Evolutionary conservation across 2,888 invertebrate genomes (phyloP).

Genomic region (Lordiphosa andalusiaca): DNA sequence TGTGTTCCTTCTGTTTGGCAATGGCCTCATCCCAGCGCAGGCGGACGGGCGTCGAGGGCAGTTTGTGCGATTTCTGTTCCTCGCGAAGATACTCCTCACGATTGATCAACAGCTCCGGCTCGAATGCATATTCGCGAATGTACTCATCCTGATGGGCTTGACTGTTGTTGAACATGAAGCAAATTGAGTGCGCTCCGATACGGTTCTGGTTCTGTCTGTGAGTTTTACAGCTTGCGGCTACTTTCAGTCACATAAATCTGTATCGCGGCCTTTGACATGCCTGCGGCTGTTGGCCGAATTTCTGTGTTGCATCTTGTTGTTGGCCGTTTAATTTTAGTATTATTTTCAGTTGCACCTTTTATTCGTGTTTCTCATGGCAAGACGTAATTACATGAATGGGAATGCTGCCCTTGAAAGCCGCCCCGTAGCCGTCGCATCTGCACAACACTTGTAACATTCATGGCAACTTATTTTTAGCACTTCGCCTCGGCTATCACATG

Average conservation of each 20-base stretch:
- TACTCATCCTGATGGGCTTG: conserved; percentile 76
- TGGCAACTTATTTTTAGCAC: conserved; percentile 59
- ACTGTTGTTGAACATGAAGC: conserved; percentile 74
- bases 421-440: conserved; percentile 29
- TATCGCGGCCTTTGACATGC: conserved; percentile 71
- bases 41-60: conserved; percentile 60
- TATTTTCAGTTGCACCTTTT: conserved; percentile 31
- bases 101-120: conserved; percentile 78
- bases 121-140: conserved; percentile 79
- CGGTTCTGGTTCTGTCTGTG: not conserved
- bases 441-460: conserved; percentile 49
- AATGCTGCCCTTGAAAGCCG: conserved; percentile 54
- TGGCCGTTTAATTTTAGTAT: conserved; percentile 69
- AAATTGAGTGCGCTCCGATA: conserved; percentile 22
- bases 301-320: conserved; percentile 69
- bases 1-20: conserved; percentile 61
- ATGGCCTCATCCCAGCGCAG: conserved; percentile 65
- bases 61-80: conserved; percentile 50
- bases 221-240: conserved; percentile 2
- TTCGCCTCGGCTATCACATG: conserved; percentile 36
- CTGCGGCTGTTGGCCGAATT: conserved; percentile 65
- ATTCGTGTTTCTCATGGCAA: conserved; percentile 40
- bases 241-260: conserved; percentile 54
- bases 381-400: conserved; percentile 54
- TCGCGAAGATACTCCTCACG: conserved; percentile 76